Conservation (phyloP, 92 coral and sea anemone genomes). For the Porites divaricata region DNA sequence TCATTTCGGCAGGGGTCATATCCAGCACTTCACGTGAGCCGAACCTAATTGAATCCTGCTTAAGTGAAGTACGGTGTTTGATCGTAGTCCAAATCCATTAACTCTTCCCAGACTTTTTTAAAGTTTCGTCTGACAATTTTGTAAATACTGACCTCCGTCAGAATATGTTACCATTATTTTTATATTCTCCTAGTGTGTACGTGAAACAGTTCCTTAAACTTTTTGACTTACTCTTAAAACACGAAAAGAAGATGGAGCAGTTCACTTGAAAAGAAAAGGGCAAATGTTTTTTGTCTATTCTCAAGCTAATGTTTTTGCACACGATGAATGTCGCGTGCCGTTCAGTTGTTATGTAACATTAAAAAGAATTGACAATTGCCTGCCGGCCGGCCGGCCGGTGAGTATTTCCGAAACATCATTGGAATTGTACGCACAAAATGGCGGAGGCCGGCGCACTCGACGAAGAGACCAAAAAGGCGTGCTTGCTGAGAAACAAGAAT, state of each 20-base stretch:
- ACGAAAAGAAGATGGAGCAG: too few relatives aligned
- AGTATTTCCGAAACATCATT: background rate
- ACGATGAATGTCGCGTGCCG: conserved; percentile 19
- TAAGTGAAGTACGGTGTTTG: too few relatives aligned
- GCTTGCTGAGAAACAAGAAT: conserved; percentile 51
- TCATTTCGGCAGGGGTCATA: too few relatives aligned
- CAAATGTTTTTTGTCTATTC: background rate
- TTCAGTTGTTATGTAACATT: conserved; percentile 5
- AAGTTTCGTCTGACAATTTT: too few relatives aligned
- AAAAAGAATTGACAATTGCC: background rate
- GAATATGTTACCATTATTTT: too few relatives aligned
- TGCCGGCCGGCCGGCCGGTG: background rate
- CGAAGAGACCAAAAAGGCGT: conserved; percentile 19
- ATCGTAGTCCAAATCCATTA: too few relatives aligned
- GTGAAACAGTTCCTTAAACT: background rate
- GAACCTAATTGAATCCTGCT: too few relatives aligned
- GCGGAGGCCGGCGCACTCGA: conserved; percentile 9
- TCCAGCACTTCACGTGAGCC: too few relatives aligned
- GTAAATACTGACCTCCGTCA: too few relatives aligned
- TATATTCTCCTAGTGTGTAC: too few relatives aligned
- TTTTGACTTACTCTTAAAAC: background rate
- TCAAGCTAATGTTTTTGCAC: background rate
- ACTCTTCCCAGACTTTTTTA: too few relatives aligned
- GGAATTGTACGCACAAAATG: background rate
- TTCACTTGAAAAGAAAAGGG: too few relatives aligned